Base-by-base conservation (phyloP, 1,140 invertebrate species). In the Rhyacophila brunnea region DNA sequence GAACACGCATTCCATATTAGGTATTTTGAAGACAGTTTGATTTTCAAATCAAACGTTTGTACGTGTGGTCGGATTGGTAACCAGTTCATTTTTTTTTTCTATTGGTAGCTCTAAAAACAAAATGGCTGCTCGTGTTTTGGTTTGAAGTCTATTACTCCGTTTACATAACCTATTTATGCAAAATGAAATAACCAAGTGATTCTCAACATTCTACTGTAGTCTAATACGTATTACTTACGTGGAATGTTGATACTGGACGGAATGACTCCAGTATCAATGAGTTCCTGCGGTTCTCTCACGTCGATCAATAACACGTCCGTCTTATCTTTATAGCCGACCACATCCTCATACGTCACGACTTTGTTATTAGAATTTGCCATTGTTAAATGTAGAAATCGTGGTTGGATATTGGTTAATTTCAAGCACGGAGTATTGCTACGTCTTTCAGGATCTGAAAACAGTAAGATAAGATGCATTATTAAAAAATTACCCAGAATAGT, bases 201-300 rank as follows among this genome's bases (percentile, higher is more conserved):
- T n/a, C n/a, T n/a, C n/a, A n/a, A n/a, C n/a, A n/a, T n/a, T n/a
- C n/a, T n/a, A n/a, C n/a, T n/a, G n/a, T n/a, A n/a, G n/a, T n/a
- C n/a, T n/a, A n/a, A n/a, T n/a, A n/a, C n/a, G n/a, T n/a, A n/a
- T 13, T 28, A 48, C 53, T 73, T 81, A 84, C 87, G 80, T 64
- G 86, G 86, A 66, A 89, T 86, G 66, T 88, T 87, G 60, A 88
- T 86, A 64, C 83, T 86, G 13, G 81, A 78, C 34, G 87, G 86
- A 48, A 88, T 81, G 69, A 80, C 77, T 3, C 86, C 86, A 46
- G 83, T 86, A 62, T 83, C 79, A 51, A 80, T 67, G 1, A 89
- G 73, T 73, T 89, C 87, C 36, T 79, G 70, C 1, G 83, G 81
- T 65, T 87, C 84, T 17, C 87, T 78, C 0, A 89, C 86, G 74